Percentiles rank a stretch among this genome's conserved stretches.
These are phyloP conservation scores for Solea solea DNA, from an alignment of 2,113 vertebrate genomes.

Conservation along the genomic window DNA sequence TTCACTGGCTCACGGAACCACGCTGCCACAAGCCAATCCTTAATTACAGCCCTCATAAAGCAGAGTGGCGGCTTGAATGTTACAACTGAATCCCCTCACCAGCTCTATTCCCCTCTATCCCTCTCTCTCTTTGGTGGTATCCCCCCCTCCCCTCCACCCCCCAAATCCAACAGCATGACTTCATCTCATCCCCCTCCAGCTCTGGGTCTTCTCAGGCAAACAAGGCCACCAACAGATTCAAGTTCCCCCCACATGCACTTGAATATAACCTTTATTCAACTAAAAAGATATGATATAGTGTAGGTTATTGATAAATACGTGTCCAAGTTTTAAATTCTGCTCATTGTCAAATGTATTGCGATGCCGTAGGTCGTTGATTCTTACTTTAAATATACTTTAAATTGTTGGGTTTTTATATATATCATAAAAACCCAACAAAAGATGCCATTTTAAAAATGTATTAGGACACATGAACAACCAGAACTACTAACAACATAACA, in stretches of 20 bases:
- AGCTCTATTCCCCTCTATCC: conserved; percentile 27
- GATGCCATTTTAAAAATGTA: too few species aligned
- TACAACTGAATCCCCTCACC: conserved; percentile 61
- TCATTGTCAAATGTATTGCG: too few species aligned
- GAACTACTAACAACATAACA: too few species aligned
- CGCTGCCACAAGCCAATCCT: conserved; percentile 61
- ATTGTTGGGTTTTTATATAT: too few species aligned
- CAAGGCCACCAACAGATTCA: conserved; percentile 65
- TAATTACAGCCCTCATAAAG: conserved; percentile 72
- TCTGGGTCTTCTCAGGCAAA: conserved; percentile 56
- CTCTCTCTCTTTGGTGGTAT: conserved; percentile 60
- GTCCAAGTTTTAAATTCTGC: too few species aligned
- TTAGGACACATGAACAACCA: too few species aligned
- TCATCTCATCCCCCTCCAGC: conserved; percentile 51
- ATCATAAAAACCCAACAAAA: too few species aligned
- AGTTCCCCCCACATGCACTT: conserved; percentile 24
- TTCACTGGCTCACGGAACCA: conserved; percentile 61
- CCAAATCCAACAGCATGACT: conserved; percentile 68
- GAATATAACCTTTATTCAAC: conserved; percentile 7
- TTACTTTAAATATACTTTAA: too few species aligned
- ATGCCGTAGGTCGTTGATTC: too few species aligned
- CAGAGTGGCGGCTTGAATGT: conserved; percentile 44
- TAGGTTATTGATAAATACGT: conserved; percentile 20
- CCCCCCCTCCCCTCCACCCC: too few species aligned
- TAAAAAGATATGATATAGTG: not conserved